phyloP scores from a whole-genome alignment of 64 coral and sea anemone genomes.

The Cladopsammia gracilis region DNA sequence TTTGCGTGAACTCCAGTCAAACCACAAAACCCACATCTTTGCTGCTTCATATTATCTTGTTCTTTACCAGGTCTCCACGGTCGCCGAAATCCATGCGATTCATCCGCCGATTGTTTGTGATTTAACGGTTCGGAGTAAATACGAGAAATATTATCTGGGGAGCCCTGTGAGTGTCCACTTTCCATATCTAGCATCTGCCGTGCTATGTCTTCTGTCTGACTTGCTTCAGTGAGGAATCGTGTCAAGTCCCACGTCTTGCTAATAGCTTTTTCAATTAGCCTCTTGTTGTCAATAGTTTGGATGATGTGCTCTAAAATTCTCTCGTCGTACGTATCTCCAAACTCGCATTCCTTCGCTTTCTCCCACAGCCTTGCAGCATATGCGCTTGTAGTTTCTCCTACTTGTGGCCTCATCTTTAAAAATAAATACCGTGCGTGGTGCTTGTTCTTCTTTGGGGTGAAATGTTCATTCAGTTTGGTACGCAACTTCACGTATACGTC shows the following conservation, averaged over 20 bases:
- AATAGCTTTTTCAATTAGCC: too few species aligned
- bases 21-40: background rate
- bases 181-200: slow-evolving; percentile 36
- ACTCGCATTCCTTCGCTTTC: slow-evolving; percentile 64
- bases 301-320: too few species aligned
- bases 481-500: too few species aligned
- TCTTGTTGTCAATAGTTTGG: too few species aligned
- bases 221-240: too few species aligned
- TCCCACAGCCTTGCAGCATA: slow-evolving; percentile 48
- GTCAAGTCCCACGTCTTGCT: too few species aligned
- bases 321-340: slow-evolving; percentile 7
- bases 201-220: slow-evolving; percentile 2
- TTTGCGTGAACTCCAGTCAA: background rate
- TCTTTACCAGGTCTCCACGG: background rate
- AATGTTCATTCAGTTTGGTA: slow-evolving; percentile 40
- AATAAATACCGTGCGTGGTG: slow-evolving; percentile 60
- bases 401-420: slow-evolving; percentile 30
- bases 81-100: background rate
- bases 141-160: background rate
- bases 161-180: background rate
- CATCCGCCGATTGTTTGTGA: background rate
- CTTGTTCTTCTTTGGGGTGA: slow-evolving; percentile 46
- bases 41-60: too few species aligned
- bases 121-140: background rate
- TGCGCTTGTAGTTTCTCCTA: background rate